Base-by-base conservation (phyloP, 1,140 invertebrate species). In the Mya arenaria region DNA sequence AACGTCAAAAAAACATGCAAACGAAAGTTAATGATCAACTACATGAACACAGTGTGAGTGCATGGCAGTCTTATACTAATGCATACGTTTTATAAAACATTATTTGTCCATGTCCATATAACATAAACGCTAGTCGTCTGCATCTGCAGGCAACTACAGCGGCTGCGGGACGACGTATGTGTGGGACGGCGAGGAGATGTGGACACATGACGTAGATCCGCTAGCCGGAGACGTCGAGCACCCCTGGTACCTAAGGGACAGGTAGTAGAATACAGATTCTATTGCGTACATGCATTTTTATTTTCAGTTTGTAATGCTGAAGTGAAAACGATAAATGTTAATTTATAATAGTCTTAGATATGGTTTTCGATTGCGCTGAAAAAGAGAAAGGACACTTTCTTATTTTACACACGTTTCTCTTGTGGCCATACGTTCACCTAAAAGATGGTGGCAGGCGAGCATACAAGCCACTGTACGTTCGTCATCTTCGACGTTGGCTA, bases 151-250 rank as follows among this genome's bases (percentile, higher is more conserved):
- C 1, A 56, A 65, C 6, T 87, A 87, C 44, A 60, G 41, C 17
- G 85, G 36, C 1, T 87, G 85, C 66, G 85, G 82, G 23, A 80
- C 41, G 41, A 44, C 41, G 41, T 44, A 85, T 23, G 28, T 23
- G 17, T 87, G 68, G 71, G 56, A 19, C 19, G 58, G 62, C 17
- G 52, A 73, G 4, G 58, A 77, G 15, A 55, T 48, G 19, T 78
- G 52, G 65, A 37, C 60, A 10, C 28, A 80, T 25, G 63, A 28
- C 19, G 56, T 85, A 15, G 85, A 87, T 60, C 85, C 85, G 0
- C 34, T 81, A 30, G 80, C 85, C 19, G 30, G 58, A 6, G 30
- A 28, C n/a, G 65, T 78, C 1, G 69, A 80, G 28, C 19, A 62
- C 17, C 81, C 83, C 13, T 87, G 82, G 69, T 75, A 83, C 32